Base-by-base conservation (phyloP, 1,140 invertebrate genomes). In the Trichonephila inaurata region DNA sequence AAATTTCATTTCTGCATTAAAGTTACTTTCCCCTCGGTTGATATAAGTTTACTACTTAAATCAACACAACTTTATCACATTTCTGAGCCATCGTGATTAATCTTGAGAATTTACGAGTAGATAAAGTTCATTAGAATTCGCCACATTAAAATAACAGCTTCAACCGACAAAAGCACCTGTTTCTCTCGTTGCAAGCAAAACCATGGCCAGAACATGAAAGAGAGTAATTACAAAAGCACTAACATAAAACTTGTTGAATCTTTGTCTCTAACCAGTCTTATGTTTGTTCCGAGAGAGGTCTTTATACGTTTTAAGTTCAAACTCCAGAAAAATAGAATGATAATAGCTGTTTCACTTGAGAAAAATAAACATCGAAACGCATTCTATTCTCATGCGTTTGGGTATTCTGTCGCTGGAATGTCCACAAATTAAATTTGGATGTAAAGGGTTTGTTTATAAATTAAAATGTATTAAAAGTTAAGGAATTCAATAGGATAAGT, bases 191-290 rank as follows among this genome's bases (percentile, higher is more conserved):
- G 28, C 28, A 77, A 40, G 33, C 33, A 33, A 18, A 33, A 18
- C 72, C 16, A 77, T 28, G 8, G 21, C 19, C 24, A 77, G 72
- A 16, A 33, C 14, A 5, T 33, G 33, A 77, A 77, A 33, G 12
- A 19, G 0, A 10, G 72, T 77, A 77, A 77, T 77, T 77, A 40
- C 24, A 28, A 40, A 77, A 77, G 12, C 72, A 40, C 28, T 16
- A 77, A 77, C 72, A 77, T 28, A 77, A 77, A 40, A 77, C 28
- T 77, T 77, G 72, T 77, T 77, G 72, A 24, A 77, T 77, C 28
- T 18, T 77, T 77, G 72, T 77, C 62, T 64, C 28, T 77, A 77
- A 77, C 14, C 16, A 40, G 5, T 28, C 28, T 16, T 77, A 6
- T 77, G 72, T 77, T 77, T 77, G 72, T 33, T 77, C 72, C 16